Evolutionary conservation across 2,113 vertebrate species (phyloP), one percentile per base, ranked within the genome.

Genomic region (Chelonoidis abingdonii): DNA sequence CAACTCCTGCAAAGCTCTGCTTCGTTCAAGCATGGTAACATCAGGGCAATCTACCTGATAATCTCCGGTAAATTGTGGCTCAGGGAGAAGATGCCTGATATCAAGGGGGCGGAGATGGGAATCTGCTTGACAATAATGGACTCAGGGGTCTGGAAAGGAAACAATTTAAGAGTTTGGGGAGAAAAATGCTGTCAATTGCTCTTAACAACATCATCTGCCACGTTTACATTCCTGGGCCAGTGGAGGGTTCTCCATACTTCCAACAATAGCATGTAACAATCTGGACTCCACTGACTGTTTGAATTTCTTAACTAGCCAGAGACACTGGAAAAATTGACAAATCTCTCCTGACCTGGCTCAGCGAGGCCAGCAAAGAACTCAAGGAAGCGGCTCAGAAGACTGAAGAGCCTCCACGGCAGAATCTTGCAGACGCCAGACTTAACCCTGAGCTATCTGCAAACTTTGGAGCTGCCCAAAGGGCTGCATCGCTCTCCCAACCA

Each of bases 51-150:
- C 21, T 94, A 98, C 98, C 91, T 98, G 56, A 97, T 95, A 89
- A 97, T 79, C 82, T 98, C 97, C 1, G 98, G 98, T 25, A 98
- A 93, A 52, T 47, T 86, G 94, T 93, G 98, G 27, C 87, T 92
- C 83, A 83, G 89, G 3, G 96, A 2, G 47, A 97, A 44, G 84
- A 97, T 97, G 83, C 96, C 94, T 25, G 49, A 1, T 69, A 94
- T 87, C 53, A 95, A 88, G 3, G 87, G 86, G 22, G 97, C 93
- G 25, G 96, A 96, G 22, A 90, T 8, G 4, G 83, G 29, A 50
- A 89, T 89, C 35, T 57, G 76, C 79, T 93, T 94, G 89, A 98
- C n/a, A 6, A 69, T 3, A 82, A 98, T 12, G 1, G 85, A 93
- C 0, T 98, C 97, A 0, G 98, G 98, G 6, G 95, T 97, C 98